Evolutionary conservation across 2,888 invertebrate genomes (phyloP).

Genomic region (Girardia tigrina): DNA sequence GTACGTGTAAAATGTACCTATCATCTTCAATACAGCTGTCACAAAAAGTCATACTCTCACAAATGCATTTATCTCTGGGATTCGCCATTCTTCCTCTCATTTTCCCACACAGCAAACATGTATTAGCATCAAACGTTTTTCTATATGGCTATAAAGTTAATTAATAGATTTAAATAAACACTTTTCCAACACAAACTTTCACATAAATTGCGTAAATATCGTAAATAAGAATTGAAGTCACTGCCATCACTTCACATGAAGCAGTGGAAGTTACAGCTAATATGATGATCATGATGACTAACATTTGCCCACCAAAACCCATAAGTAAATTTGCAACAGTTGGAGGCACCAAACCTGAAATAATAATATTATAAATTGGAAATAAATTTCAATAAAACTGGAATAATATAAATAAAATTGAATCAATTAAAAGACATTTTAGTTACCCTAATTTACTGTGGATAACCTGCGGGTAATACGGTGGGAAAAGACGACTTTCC

Average conservation of each 20-base stretch:
- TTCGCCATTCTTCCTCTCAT: conserved; percentile 45
- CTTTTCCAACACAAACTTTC: conserved; percentile 26
- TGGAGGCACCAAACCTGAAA: conserved; percentile 46
- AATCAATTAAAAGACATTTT: too few relatives aligned
- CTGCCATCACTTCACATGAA: conserved; percentile 48
- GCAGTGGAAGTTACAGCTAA: conserved; percentile 46
- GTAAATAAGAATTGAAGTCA: conserved; percentile 47
- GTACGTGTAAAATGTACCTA: conserved; percentile 28
- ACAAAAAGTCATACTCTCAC: conserved; percentile 38
- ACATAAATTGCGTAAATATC: conserved; percentile 47
- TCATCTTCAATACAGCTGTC: conserved; percentile 37
- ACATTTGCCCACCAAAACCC: conserved; percentile 43
- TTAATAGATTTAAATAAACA: conserved; percentile 8
- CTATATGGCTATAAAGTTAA: conserved; percentile 43
- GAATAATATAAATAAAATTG: background rate
- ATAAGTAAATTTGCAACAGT: conserved; percentile 46
- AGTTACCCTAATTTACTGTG: too few relatives aligned
- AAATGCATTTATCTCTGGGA: conserved; percentile 40
- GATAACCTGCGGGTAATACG: too few relatives aligned
- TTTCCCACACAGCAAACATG: conserved; percentile 47
- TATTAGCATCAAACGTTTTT: conserved; percentile 43
- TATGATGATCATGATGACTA: conserved; percentile 45
- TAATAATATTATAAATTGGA: background rate
- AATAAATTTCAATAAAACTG: background rate
- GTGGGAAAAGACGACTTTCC: too few relatives aligned